Evolutionary conservation across 2,113 vertebrate genomes (phyloP), one percentile per base, ranked within the genome.

Genomic region (Eubucco bourcierii): DNA sequence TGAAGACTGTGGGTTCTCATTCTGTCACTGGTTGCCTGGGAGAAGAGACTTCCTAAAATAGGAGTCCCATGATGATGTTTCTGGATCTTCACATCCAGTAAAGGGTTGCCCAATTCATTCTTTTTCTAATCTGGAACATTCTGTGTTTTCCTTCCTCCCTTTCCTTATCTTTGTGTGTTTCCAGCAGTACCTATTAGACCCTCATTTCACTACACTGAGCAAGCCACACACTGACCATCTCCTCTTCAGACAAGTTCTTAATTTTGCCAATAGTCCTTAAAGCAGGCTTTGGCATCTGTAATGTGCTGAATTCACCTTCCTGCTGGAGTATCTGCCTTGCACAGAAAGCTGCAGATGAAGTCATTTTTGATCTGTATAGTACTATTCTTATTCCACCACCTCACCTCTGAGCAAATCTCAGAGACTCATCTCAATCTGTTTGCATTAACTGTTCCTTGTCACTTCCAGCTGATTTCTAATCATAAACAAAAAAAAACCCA

Each of bases 151-250:
- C 28, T 41, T 41, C 41, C 41, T 37, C 50, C 10, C 61, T 68
- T 37, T 50, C 10, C 61, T 73, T 29, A 6, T 4, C 12, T 33
- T 2, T 4, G 6, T 56, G 7, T n/a, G 72, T 46, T 24, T 41
- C 7, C 3, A 7, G 44, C 19, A 5, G 61, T 29, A 60, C 27
- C 8, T 16, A 67, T 58, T 14, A 18, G 27, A 15, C 13, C 28
- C 47, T 60, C 15, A 6, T 7, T 71, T 24, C 0, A 0, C 58
- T 37, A 12, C 7, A 15, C 28, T 52, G 55, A 76, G 15, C 7
- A 7, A 70, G 46, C 2, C 16, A 3, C 29, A 34, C 12, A 1
- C 27, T 27, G 3, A 0, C 4, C 0, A 4, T 3, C 5, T 52
- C 9, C 28, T 23, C 47, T 19, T 0, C 10, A 29, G 29, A 37